Evolutionary conservation across 1,140 invertebrate genomes (phyloP).

Genomic region (Brachystomella parvula): DNA sequence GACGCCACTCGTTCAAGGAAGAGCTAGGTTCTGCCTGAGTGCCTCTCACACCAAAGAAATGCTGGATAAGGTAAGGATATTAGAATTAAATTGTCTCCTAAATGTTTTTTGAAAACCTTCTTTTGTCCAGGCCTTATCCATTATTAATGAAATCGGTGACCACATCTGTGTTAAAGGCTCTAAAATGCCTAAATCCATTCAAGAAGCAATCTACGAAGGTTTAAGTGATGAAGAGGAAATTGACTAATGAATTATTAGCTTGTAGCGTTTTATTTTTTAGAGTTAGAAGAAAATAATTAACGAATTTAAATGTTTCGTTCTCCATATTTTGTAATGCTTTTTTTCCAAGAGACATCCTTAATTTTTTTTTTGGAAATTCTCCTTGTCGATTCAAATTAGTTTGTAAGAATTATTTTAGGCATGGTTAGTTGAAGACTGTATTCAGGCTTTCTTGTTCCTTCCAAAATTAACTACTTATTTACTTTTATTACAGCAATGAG

Average conservation of each 20-base stretch:
- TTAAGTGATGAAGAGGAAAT: constrained; percentile 17
- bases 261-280: background rate
- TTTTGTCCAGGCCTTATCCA: constrained; percentile 52
- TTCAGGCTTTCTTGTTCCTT: background rate
- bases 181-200: constrained; percentile 26
- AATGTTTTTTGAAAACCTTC: constrained; percentile 20
- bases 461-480: background rate
- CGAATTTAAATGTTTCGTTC: background rate
- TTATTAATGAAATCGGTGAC: constrained; percentile 61
- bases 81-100: background rate
- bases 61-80: constrained; percentile 66
- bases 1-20: constrained; percentile 86
- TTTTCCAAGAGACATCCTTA: background rate
- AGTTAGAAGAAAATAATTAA: background rate
- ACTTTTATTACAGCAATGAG: background rate
- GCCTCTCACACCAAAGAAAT: constrained; percentile 93
- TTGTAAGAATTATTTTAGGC: background rate
- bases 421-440: background rate
- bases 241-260: background rate
- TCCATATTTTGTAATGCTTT: background rate
- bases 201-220: constrained; percentile 23
- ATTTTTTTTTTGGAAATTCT: background rate
- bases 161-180: constrained; percentile 66
- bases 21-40: constrained; percentile 91
- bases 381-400: background rate